A percentile compares a stretch with the other conserved stretches of the same genome.
Conservation (phyloP, 2,888 invertebrate genomes). For the Diadromus collaris region DNA sequence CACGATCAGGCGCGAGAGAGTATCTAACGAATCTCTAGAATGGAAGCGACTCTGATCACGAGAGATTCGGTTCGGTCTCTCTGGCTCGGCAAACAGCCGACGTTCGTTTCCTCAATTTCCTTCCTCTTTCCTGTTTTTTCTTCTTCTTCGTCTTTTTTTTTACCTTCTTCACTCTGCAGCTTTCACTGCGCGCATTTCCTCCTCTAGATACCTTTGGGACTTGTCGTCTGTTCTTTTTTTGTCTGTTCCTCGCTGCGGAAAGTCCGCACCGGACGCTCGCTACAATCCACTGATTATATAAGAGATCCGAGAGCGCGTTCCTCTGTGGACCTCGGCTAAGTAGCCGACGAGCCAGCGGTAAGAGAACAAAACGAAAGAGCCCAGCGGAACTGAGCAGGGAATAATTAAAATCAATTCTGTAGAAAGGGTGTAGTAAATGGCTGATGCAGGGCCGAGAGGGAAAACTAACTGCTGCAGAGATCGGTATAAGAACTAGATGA, state of each 20-base stretch:
- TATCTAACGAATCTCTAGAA: constrained; percentile 50
- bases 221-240: constrained; percentile 30
- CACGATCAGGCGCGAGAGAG: constrained; percentile 45
- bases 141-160: constrained; percentile 5
- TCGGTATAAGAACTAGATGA: constrained; percentile 5
- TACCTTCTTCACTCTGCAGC: constrained; percentile 18
- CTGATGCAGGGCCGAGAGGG: constrained; percentile 31
- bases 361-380: constrained; percentile 38
- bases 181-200: constrained; percentile 28
- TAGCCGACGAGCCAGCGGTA: constrained; percentile 33
- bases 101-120: constrained; percentile 34
- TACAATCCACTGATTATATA: constrained; percentile 54
- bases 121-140: constrained; percentile 7
- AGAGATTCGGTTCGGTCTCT: constrained; percentile 42
- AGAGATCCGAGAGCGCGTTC: constrained; percentile 43
- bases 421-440: constrained; percentile 45
- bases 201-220: constrained; percentile 25
- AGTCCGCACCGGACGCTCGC: constrained; percentile 42
- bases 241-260: constrained; percentile 19
- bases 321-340: constrained; percentile 46
- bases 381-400: constrained; percentile 55
- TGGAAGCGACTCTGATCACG: constrained; percentile 44
- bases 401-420: constrained; percentile 74
- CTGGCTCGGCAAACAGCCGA: constrained; percentile 48
- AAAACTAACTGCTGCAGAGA: constrained; percentile 29